phyloP scores from a whole-genome alignment of 2,797 vertebrate species.

The Girardinus metallicus region DNA sequence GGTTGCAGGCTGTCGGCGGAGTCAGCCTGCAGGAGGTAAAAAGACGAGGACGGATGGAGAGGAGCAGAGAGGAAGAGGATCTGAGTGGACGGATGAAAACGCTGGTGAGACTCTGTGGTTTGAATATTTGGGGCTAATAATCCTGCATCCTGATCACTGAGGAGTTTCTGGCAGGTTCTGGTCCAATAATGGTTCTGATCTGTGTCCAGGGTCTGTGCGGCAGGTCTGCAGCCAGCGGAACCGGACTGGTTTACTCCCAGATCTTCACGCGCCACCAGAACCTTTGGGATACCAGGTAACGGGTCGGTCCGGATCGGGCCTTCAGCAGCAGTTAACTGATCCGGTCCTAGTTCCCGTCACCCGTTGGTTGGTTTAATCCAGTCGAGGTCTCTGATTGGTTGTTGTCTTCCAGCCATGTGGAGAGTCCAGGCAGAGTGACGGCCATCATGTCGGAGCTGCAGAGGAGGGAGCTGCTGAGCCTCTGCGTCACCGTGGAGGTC shows the following conservation, averaged over 20 bases:
- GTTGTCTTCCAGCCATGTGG: slow-evolving; percentile 54
- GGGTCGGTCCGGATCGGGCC: neutral
- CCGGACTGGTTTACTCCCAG: slow-evolving; percentile 66
- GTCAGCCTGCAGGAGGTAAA: slow-evolving; percentile 58
- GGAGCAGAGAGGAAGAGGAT: slow-evolving; percentile 49
- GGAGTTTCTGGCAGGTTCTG: neutral
- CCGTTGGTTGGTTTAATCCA: neutral
- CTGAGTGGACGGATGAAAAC: slow-evolving; percentile 44
- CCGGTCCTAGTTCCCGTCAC: neutral
- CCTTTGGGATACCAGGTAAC: slow-evolving; percentile 65
- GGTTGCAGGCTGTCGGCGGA: slow-evolving; percentile 39
- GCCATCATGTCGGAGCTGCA: slow-evolving; percentile 66
- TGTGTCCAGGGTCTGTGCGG: slow-evolving; percentile 58
- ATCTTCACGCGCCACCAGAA: slow-evolving; percentile 62
- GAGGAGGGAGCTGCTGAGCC: slow-evolving; percentile 55
- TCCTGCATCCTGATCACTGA: neutral
- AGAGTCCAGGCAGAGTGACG: slow-evolving; percentile 61
- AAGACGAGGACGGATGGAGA: slow-evolving; percentile 67
- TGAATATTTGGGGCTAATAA: neutral
- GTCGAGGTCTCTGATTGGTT: neutral
- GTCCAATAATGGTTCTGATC: neutral
- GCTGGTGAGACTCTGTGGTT: slow-evolving; percentile 39
- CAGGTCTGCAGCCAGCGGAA: slow-evolving; percentile 44
- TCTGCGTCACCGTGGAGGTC: slow-evolving; percentile 53
- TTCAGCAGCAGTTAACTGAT: neutral